A percentile compares a stretch with the other conserved stretches of the same genome.
These are phyloP conservation scores for Pyrocoelia pectoralis DNA, from an alignment of 2,888 invertebrate species.

Conservation along the genomic window DNA sequence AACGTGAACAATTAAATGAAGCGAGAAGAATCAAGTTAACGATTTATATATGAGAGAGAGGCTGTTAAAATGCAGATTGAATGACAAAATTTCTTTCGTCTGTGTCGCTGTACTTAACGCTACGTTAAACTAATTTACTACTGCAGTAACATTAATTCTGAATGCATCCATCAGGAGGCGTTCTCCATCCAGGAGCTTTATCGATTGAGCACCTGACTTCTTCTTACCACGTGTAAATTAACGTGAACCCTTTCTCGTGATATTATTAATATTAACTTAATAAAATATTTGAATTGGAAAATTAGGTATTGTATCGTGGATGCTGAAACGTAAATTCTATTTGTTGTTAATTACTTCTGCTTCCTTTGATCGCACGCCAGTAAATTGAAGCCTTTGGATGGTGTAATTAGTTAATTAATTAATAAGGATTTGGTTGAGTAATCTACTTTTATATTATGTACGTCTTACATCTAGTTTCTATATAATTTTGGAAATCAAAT, in stretches of 20 bases:
- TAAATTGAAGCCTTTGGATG: not conserved
- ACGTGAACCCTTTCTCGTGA: not conserved
- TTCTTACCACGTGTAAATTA: not conserved
- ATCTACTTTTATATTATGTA: too few species aligned
- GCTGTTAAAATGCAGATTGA: too few species aligned
- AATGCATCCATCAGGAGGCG: not conserved
- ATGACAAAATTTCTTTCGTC: too few species aligned
- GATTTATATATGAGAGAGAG: too few species aligned
- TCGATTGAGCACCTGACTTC: not conserved
- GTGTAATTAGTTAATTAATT: not conserved
- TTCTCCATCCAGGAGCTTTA: not conserved
- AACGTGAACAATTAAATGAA: too few species aligned
- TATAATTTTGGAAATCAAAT: too few species aligned
- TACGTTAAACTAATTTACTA: not conserved
- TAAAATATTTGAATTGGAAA: not conserved
- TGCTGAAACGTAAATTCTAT: not conserved
- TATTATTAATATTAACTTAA: too few species aligned
- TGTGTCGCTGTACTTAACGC: too few species aligned
- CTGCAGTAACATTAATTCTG: not conserved
- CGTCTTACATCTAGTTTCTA: too few species aligned
- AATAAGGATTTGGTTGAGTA: too few species aligned
- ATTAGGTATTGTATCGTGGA: not conserved
- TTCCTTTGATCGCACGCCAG: not conserved
- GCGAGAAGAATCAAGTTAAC: too few species aligned
- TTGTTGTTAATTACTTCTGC: not conserved